A percentile compares a stretch with the other conserved stretches of the same genome.
Conservation (phyloP, 2,113 vertebrate species). For the human region DNA sequence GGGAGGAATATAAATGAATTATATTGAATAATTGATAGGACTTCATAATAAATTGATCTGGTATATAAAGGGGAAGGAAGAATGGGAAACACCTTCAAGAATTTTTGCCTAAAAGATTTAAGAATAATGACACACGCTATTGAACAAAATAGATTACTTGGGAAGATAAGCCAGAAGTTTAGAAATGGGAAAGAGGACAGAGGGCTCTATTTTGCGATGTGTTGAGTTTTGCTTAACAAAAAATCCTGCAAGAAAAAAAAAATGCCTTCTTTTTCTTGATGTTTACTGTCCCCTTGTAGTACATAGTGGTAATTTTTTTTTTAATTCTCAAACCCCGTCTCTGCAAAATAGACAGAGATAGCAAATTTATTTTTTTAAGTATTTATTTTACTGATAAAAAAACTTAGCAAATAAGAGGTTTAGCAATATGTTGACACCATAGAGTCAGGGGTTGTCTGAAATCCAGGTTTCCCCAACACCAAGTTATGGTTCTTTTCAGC, state of each 20-base stretch:
- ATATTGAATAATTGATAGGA: constrained; percentile 58
- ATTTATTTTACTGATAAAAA: constrained; percentile 20
- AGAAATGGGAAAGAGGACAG: not conserved
- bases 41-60: constrained; percentile 30
- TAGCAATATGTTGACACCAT: not conserved
- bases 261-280: not conserved
- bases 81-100: not conserved
- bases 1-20: not conserved
- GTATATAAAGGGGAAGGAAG: constrained; percentile 9
- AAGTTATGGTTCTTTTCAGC: not conserved
- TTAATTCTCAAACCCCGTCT: not conserved
- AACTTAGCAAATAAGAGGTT: not conserved
- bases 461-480: not conserved
- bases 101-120: not conserved
- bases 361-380: not conserved
- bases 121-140: not conserved
- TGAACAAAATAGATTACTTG: not conserved
- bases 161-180: not conserved
- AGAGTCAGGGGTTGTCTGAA: not conserved
- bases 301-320: not conserved
- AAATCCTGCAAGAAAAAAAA: not conserved
- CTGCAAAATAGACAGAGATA: not conserved
- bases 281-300: not conserved
- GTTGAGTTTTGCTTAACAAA: not conserved
- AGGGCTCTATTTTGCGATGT: not conserved